These are phyloP conservation scores for Pogonomyrmex barbatus DNA, from an alignment of 1,140 invertebrate species.

Conservation along the genomic window DNA sequence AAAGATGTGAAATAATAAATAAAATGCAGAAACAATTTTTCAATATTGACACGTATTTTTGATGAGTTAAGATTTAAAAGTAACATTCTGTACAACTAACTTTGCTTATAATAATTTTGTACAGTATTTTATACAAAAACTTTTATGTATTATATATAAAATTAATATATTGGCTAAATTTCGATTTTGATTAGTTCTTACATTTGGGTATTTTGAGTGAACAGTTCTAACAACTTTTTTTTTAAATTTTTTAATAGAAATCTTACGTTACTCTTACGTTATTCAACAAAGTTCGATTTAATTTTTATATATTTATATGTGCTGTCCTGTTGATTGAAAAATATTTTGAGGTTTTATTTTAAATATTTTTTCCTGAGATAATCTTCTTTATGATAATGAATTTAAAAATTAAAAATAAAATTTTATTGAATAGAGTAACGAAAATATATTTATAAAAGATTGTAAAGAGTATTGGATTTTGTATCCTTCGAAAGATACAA, in stretches of 20 bases:
- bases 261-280: background rate
- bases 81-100: background rate
- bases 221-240: too few relatives aligned
- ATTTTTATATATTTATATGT: background rate
- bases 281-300: background rate
- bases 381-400: background rate
- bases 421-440: background rate
- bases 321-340: background rate
- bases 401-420: background rate
- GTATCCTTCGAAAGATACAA: background rate
- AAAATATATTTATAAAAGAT: background rate
- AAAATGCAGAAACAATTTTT: background rate
- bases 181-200: background rate
- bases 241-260: too few relatives aligned
- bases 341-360: background rate
- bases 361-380: background rate
- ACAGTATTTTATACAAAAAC: background rate
- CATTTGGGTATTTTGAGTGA: background rate
- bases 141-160: background rate
- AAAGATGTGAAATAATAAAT: background rate
- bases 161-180: background rate
- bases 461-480: background rate
- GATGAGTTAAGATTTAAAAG: slow-evolving; percentile 2
- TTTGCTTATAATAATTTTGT: too few relatives aligned
- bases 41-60: background rate